Base-by-base conservation (phyloP, 2,797 vertebrate species). In the Lemur catta region DNA sequence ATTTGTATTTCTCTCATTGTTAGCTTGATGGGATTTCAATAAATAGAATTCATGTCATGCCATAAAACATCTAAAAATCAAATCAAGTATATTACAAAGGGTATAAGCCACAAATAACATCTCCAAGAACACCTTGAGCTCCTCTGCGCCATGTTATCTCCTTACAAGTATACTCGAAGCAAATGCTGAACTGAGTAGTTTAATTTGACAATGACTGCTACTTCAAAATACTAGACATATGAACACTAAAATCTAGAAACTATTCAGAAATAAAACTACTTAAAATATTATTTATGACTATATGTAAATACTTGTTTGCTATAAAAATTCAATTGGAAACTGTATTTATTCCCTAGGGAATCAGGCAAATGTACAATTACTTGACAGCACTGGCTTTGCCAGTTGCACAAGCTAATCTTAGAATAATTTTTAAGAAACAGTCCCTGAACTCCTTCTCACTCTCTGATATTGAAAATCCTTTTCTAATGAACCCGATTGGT, bases 61-160 rank as follows among this genome's bases (percentile, higher is more conserved):
- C 95, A 87, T 86, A 78, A 88, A 93, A 88, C 41, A 59, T 9
- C 46, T 28, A 72, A 57, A 86, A 26, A 91, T 82, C 80, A 97
- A 94, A 76, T 30, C 22, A 69, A 63, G 59, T 26, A 41, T 14
- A 84, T 55, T 55, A 26, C 82, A 79, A 87, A 41, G 92, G 65
- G 48, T 78, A 79, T 87, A 94, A 24, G 14, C 4, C 14, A 96
- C 61, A 82, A 78, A 57, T 61, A 71, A 67, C 13, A 84, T 48
- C 61, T 65, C 28, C 7, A 92, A 48, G 89, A 93, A 87, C 26
- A 89, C 10, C 43, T 89, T 35, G 43, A 18, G 38, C 46, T 75
- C 13, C 26, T 33, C 3, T 93, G 55, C 67, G 72, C 61, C 30
- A 17, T 28, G 28, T 69, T 71, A 89, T 30, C 63, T 91, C 43